These are phyloP conservation scores for Drosophila dives DNA, from an alignment of 2,888 invertebrate genomes.

Conservation along the genomic window DNA sequence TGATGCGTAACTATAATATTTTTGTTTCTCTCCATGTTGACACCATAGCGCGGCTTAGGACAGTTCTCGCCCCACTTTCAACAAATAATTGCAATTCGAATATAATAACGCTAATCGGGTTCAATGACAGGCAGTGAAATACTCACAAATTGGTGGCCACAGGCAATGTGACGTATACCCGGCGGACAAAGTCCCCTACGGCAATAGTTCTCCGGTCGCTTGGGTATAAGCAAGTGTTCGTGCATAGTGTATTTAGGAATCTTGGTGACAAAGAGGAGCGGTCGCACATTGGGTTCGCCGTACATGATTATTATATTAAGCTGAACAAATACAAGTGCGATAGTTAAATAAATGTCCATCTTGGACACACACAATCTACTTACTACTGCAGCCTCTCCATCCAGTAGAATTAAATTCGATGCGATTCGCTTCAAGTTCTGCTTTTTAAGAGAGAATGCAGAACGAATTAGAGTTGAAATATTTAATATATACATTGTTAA, in stretches of 20 bases:
- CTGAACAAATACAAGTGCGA: background rate
- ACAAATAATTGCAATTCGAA: background rate
- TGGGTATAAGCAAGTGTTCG: background rate
- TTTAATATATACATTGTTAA: constrained; percentile 35
- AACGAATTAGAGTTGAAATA: background rate
- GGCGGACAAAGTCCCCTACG: constrained; percentile 27
- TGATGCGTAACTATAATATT: background rate
- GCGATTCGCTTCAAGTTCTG: constrained; percentile 6
- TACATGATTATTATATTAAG: background rate
- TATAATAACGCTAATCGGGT: background rate
- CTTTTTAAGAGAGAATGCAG: background rate
- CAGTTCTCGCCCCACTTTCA: constrained; percentile 39
- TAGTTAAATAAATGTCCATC: background rate
- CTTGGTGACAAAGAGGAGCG: constrained; percentile 10
- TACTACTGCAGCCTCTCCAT: background rate
- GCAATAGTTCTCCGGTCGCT: constrained; percentile 19
- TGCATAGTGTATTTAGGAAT: constrained; percentile 10
- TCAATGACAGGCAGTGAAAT: background rate
- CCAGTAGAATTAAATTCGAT: background rate
- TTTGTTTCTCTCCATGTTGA: constrained; percentile 1
- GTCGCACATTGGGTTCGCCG: background rate
- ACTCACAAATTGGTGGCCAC: constrained; percentile 43
- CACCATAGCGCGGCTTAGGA: constrained; percentile 18
- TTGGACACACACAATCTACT: background rate
- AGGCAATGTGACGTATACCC: constrained; percentile 21